phyloP scores from a whole-genome alignment of 2,113 vertebrate genomes.

The Calidris pugnax region DNA sequence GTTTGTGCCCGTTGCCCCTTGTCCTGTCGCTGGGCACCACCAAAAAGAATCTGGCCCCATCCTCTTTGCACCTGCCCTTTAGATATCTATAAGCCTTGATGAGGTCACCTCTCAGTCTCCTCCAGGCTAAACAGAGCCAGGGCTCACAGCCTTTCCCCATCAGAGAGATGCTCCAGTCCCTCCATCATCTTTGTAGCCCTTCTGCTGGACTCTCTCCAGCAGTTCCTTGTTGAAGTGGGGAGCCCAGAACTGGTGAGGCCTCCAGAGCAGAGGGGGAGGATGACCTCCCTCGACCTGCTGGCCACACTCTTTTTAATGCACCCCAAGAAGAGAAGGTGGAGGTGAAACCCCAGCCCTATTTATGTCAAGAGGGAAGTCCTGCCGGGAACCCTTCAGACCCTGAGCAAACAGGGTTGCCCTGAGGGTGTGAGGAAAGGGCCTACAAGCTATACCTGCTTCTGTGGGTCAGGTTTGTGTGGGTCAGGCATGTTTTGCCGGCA shows the following conservation, averaged over 20 bases:
- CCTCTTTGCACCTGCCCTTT: neutral
- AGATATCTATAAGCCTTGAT: neutral
- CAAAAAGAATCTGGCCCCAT: neutral
- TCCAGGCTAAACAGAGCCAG: neutral
- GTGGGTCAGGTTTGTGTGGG: neutral
- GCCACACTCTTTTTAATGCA: neutral
- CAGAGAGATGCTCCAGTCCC: neutral
- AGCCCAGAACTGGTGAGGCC: neutral
- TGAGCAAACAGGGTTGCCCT: neutral
- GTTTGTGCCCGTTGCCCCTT: neutral
- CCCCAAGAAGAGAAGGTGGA: neutral
- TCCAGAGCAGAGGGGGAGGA: neutral
- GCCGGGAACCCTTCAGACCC: neutral
- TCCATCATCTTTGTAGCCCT: neutral
- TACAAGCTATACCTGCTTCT: accelerated
- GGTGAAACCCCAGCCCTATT: neutral
- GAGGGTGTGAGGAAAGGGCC: no score
- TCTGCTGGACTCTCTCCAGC: neutral
- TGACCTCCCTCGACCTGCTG: neutral
- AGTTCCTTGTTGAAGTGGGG: neutral
- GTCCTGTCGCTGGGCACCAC: neutral
- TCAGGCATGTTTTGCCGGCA: accelerated
- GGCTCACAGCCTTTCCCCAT: neutral
- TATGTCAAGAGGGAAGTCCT: no score
- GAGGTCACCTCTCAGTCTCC: neutral